phyloP scores from a whole-genome alignment of 2,113 vertebrate genomes.

The Bungarus multicinctus region DNA sequence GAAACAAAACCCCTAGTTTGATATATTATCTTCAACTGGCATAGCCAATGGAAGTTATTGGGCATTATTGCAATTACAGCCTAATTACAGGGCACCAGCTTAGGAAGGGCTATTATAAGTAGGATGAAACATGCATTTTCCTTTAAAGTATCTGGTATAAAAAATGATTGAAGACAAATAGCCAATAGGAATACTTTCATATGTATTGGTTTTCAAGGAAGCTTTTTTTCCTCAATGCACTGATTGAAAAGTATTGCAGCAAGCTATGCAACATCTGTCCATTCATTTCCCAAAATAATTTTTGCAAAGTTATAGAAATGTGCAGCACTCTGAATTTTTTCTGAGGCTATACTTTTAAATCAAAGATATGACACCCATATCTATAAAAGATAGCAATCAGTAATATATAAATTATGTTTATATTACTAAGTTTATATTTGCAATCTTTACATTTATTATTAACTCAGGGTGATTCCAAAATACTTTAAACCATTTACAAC shows the following conservation, averaged over 20 bases:
- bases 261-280: neutral
- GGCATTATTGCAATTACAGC: neutral
- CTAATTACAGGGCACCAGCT: neutral
- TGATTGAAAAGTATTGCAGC: neutral
- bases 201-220: neutral
- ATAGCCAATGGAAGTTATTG: neutral
- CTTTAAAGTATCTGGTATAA: neutral
- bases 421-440: neutral
- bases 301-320: neutral
- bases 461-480: neutral
- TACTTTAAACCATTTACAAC: neutral
- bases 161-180: neutral
- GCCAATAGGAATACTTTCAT: neutral
- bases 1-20: neutral
- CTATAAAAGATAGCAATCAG: neutral
- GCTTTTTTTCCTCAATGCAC: neutral
- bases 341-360: constrained; percentile 11
- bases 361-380: fast-evolving
- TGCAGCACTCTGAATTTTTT: neutral
- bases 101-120: neutral
- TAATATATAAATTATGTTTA: neutral
- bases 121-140: neutral
- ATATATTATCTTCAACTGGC: neutral
- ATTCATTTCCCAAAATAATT: neutral
- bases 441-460: neutral